Conservation (phyloP, 2,113 vertebrate species). For the Aplodontia rufa region DNA sequence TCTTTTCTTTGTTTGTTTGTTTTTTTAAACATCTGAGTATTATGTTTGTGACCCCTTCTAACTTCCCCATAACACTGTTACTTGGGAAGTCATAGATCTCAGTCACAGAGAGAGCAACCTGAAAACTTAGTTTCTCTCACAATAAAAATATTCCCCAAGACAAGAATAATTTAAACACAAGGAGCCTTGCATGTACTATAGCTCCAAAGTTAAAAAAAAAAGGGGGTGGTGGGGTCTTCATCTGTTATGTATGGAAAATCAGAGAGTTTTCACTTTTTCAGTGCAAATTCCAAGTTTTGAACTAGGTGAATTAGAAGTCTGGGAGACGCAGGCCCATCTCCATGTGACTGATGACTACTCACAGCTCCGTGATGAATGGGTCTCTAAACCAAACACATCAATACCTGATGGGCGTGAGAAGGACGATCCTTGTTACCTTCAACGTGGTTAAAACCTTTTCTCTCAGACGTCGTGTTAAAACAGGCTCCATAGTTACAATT, state of each 20-base stretch:
- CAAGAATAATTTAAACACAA: background rate
- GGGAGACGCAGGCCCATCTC: background rate
- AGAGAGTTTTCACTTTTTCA: background rate
- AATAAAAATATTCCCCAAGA: background rate
- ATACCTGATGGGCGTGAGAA: slow-evolving; percentile 60
- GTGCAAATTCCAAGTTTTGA: background rate
- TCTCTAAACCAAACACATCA: slow-evolving; percentile 69
- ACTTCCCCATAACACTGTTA: background rate
- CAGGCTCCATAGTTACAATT: slow-evolving; percentile 63
- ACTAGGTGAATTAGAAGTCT: slow-evolving; percentile 46
- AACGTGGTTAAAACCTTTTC: slow-evolving; percentile 62
- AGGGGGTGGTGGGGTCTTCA: background rate
- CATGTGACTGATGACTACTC: slow-evolving; percentile 50
- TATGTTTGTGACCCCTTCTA: background rate
- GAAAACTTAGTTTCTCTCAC: background rate
- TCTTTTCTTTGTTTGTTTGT: too few species aligned
- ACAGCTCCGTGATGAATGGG: slow-evolving; percentile 64
- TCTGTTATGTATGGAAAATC: background rate
- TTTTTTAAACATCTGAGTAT: background rate
- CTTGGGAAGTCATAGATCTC: background rate
- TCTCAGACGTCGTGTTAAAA: slow-evolving; percentile 47
- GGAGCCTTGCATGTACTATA: background rate
- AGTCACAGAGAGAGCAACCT: background rate
- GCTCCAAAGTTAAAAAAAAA: background rate
- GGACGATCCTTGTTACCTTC: slow-evolving; percentile 16